Base-by-base conservation (phyloP, 2,113 vertebrate genomes). In the Perognathus longimembris region DNA sequence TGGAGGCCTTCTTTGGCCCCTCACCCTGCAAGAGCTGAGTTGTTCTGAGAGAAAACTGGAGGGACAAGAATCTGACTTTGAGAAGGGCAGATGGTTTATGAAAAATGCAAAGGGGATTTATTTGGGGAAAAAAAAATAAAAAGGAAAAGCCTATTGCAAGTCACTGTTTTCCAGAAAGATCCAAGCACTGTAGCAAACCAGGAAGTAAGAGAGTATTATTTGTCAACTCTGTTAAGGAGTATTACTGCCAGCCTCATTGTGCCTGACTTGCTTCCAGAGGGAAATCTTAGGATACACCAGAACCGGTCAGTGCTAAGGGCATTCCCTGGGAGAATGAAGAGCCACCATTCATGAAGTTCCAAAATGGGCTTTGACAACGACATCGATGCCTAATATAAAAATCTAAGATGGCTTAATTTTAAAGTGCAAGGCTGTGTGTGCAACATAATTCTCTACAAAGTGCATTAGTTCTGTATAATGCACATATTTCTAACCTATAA, bases 261-360 rank as follows among this genome's bases (percentile, higher is more conserved):
- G 0, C 36, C 80, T 67, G 85, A 36, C 17, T 42, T 88, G 40
- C 45, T 90, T 90, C 74, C 73, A 24, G 64, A 42, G 67, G 38
- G 73, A 82, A 87, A 91, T 71, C 76, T 73, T 24, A 70, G 50
- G 63, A 85, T 78, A 24, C 5, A 69, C 76, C 85, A 59, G 40
- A 42, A 83, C 17, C 61, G 3, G 74, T 45, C 11, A 73, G 36
- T 2, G 22, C 54, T 83, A 34, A 86, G 17, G 76, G 82, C 40
- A 89, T 76, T 67, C 21, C 30, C 36, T 45, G 7, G 64, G 88
- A 88, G n/a, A 76, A 80, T 50, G 67, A 92, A 91, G 67, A 89
- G 24, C 57, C 20, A 50, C 5, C 75, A 14, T 57, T 63, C 90
- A 78, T n/a, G 20, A 36, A 67, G 30, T 45, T 45, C 10, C 45